Base-by-base conservation (phyloP, 1,140 invertebrate species). In the Coenobita brevimanus region DNA sequence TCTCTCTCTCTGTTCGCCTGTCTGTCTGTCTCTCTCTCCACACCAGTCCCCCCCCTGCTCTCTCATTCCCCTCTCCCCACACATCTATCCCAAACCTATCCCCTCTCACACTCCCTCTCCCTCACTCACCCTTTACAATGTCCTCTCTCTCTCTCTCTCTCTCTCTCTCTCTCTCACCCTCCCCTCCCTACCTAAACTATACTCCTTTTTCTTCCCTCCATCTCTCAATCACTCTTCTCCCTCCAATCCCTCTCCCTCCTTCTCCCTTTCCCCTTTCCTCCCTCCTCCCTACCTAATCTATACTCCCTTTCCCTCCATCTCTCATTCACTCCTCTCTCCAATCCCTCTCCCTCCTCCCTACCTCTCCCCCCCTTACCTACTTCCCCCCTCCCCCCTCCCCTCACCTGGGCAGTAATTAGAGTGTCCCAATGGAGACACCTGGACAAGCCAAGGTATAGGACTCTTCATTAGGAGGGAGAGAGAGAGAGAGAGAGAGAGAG, bases 401-500 rank as follows among this genome's bases (percentile, higher is more conserved):
- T 69, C 33, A n/a, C n/a, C n/a, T n/a, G n/a, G n/a, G n/a, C n/a
- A n/a, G n/a, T n/a, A n/a, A n/a, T n/a, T n/a, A n/a, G n/a, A n/a
- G n/a, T n/a, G n/a, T n/a, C n/a, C n/a, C n/a, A n/a, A n/a, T n/a
- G n/a, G 50, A 54, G 50, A 54, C 8, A 54, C 50, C 8, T 21
- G 21, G 50, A 54, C 21, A 21, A 54, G 21, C 8, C 8, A 21
- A 54, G 8, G 50, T 10, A 54, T 8, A 21, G 50, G 21, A 30
- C 13, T 67, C 13, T 17, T 67, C 27, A 69, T 15, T 15, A 30
- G 38, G 41, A 76, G 73, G 30, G 30, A 30, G 73, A 76, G 33
- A 4, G 43, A 10, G 73, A 76, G 73, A n/a, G 13, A 46, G 73
- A 76, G 38, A 46, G 43, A 46, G 73, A 76, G 73, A 46, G 43